A percentile compares a stretch with the other conserved stretches of the same genome.
Conservation (phyloP, 2,113 vertebrate genomes). For the Poecile atricapillus region DNA sequence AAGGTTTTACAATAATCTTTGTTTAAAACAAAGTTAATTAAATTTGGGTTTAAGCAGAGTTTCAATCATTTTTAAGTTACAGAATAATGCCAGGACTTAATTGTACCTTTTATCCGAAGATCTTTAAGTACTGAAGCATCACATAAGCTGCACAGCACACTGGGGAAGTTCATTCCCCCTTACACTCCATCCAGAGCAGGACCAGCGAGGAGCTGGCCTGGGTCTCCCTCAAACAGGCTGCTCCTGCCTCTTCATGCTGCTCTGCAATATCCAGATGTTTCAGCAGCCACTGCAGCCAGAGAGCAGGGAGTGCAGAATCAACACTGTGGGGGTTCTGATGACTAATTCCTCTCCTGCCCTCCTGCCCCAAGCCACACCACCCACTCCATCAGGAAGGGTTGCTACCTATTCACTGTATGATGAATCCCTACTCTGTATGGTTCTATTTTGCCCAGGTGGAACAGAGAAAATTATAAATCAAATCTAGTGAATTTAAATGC, state of each 20-base stretch:
- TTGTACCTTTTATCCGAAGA: background rate
- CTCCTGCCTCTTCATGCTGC: fast-evolving
- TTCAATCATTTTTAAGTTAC: background rate
- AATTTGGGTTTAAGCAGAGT: background rate
- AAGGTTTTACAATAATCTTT: slow-evolving; percentile 61
- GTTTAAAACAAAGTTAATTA: slow-evolving; percentile 68
- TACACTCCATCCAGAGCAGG: fast-evolving
- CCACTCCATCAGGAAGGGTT: background rate
- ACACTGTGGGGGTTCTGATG: fast-evolving
- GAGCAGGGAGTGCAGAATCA: background rate
- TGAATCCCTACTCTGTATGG: background rate
- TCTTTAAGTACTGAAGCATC: background rate
- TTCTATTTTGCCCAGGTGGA: background rate
- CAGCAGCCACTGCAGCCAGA: background rate
- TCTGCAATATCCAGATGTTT: background rate
- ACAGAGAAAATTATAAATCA: background rate
- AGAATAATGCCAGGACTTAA: background rate
- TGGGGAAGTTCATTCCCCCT: background rate
- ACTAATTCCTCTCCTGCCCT: background rate
- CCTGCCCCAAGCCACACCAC: background rate
- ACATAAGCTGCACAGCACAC: fast-evolving
- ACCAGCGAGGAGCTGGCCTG: background rate
- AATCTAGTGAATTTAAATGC: background rate
- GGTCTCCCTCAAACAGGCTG: background rate
- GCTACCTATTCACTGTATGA: background rate